Evolutionary conservation across 2,113 vertebrate genomes (phyloP).

Genomic region (Perca fluviatilis): DNA sequence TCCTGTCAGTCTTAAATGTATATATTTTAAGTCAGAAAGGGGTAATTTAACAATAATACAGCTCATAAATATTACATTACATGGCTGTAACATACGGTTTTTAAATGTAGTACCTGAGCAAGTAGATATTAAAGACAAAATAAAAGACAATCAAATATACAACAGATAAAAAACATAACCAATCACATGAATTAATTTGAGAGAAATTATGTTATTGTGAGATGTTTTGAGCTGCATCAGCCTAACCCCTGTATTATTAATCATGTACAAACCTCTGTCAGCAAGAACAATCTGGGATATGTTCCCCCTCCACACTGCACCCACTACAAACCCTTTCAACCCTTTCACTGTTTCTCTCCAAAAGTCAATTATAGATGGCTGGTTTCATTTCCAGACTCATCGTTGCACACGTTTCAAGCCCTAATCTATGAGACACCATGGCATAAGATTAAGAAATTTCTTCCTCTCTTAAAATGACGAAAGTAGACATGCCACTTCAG

Average conservation of each 20-base stretch:
- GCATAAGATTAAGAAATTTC: background rate
- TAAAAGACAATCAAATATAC: background rate
- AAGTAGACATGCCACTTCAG: constrained; percentile 2
- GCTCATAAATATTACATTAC: constrained; percentile 11
- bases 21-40: background rate
- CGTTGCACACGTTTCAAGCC: constrained; percentile 2
- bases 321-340: background rate
- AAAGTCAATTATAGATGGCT: constrained; percentile 10
- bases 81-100: background rate
- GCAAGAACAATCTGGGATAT: background rate
- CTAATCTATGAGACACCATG: constrained; percentile 8
- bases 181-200: background rate
- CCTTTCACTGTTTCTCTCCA: background rate
- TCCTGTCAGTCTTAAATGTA: constrained; percentile 22
- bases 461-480: background rate
- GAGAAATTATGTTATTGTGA: no score
- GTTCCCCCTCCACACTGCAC: background rate
- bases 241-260: background rate
- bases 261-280: background rate
- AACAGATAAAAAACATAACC: background rate
- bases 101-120: background rate
- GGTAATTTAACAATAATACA: background rate
- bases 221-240: background rate
- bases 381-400: constrained; percentile 12
- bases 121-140: background rate